Evolutionary conservation across 2,797 vertebrate species (phyloP).

Genomic region (Thamnophis elegans): DNA sequence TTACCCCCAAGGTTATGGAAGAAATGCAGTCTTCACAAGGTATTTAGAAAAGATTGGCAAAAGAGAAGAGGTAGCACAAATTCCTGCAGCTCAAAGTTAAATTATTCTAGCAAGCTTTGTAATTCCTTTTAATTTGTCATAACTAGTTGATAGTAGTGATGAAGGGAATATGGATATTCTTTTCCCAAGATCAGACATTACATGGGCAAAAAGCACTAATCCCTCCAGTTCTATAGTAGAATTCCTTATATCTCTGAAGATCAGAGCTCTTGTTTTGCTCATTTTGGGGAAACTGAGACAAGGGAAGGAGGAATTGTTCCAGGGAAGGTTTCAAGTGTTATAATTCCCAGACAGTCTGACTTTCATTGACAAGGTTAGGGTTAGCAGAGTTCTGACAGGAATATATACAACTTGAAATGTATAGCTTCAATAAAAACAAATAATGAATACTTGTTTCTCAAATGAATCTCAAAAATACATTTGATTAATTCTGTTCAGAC

Average conservation of each 20-base stretch:
- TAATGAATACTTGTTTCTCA: slow-evolving; percentile 42
- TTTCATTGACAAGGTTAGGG: slow-evolving; percentile 26
- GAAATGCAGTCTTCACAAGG: neutral
- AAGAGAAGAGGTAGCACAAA: neutral
- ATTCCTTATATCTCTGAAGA: neutral
- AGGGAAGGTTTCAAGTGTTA: neutral
- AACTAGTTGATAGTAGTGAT: neutral
- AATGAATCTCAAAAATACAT: slow-evolving; percentile 32
- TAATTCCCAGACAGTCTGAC: neutral
- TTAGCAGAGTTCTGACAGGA: slow-evolving; percentile 52
- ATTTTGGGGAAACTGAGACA: neutral
- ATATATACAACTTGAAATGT: slow-evolving; percentile 35
- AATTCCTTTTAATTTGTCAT: neutral
- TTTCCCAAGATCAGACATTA: neutral
- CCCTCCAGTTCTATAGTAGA: neutral
- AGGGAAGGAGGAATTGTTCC: neutral
- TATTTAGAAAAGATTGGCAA: neutral
- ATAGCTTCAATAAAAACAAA: slow-evolving; percentile 46
- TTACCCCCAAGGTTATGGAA: neutral
- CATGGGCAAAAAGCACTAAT: neutral
- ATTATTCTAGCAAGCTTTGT: neutral
- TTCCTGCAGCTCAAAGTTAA: neutral
- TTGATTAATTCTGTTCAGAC: slow-evolving; percentile 36
- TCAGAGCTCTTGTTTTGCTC: neutral
- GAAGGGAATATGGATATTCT: neutral